Percentiles rank a stretch among this genome's conserved stretches.
Evolutionary conservation across 2,797 vertebrate species (phyloP).

Genomic region (Amphiprion clarkii): DNA sequence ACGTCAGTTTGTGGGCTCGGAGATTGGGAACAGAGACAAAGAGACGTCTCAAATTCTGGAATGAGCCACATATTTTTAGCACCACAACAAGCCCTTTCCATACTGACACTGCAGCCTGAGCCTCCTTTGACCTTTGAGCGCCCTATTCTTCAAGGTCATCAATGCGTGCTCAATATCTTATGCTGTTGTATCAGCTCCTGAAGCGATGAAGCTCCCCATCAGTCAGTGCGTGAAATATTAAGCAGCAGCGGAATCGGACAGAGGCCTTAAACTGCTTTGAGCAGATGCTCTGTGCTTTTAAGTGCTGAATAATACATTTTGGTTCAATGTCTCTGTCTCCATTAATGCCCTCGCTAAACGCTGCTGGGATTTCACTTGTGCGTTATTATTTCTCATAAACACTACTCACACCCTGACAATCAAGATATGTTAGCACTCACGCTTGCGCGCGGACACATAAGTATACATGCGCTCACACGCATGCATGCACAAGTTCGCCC

Average conservation of each 20-base stretch:
- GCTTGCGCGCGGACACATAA: background rate
- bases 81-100: background rate
- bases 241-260: constrained; percentile 73
- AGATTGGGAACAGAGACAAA: constrained; percentile 62
- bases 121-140: constrained; percentile 37
- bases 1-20: constrained; percentile 32
- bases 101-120: background rate
- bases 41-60: background rate
- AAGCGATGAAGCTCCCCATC: constrained; percentile 52
- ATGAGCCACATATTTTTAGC: background rate
- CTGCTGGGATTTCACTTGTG: constrained; percentile 66
- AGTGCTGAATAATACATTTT: constrained; percentile 83
- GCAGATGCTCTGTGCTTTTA: constrained; percentile 82
- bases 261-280: constrained; percentile 74
- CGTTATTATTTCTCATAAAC: constrained; percentile 77
- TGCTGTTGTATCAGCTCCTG: constrained; percentile 55
- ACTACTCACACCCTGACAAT: constrained; percentile 65
- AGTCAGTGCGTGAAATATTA: constrained; percentile 81
- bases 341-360: constrained; percentile 76
- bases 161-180: constrained; percentile 34
- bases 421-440: constrained; percentile 47
- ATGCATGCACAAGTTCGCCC: no score
- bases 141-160: constrained; percentile 49
- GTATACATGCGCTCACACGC: constrained; percentile 7
- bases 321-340: constrained; percentile 79